phyloP scores from a whole-genome alignment of 2,113 vertebrate species.

The Ageneiosus marmoratus region DNA sequence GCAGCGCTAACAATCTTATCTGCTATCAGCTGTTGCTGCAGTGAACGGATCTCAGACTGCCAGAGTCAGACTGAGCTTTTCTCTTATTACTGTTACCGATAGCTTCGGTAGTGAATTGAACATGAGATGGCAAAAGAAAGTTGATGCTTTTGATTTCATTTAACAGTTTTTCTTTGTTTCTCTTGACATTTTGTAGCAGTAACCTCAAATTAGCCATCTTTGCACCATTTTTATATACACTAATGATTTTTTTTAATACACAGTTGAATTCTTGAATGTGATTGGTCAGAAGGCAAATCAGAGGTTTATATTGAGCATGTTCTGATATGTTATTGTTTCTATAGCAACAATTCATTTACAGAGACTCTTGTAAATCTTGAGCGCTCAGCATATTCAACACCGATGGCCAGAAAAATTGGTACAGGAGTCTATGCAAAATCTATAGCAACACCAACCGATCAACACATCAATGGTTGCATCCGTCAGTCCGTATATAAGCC shows the following conservation, averaged over 20 bases:
- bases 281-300: conserved; percentile 1
- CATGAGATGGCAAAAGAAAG: background rate
- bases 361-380: background rate
- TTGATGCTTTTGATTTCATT: background rate
- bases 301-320: background rate
- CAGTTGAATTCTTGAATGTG: background rate
- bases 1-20: background rate
- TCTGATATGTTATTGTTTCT: background rate
- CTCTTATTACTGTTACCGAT: background rate
- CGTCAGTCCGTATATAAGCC: too few relatives aligned
- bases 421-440: too few relatives aligned
- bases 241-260: too few relatives aligned
- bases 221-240: background rate
- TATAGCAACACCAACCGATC: too few relatives aligned
- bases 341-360: background rate
- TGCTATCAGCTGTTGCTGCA: conserved; percentile 21
- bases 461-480: too few relatives aligned
- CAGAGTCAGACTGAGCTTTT: background rate
- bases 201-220: too few relatives aligned
- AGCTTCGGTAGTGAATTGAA: background rate
- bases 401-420: too few relatives aligned
- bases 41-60: background rate
- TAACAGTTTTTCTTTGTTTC: background rate
- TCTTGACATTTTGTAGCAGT: background rate
- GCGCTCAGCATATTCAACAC: background rate